Evolutionary conservation across 35 echinoderm and acorn worm species (phyloP).

Genomic region (Lytechinus variegatus): DNA sequence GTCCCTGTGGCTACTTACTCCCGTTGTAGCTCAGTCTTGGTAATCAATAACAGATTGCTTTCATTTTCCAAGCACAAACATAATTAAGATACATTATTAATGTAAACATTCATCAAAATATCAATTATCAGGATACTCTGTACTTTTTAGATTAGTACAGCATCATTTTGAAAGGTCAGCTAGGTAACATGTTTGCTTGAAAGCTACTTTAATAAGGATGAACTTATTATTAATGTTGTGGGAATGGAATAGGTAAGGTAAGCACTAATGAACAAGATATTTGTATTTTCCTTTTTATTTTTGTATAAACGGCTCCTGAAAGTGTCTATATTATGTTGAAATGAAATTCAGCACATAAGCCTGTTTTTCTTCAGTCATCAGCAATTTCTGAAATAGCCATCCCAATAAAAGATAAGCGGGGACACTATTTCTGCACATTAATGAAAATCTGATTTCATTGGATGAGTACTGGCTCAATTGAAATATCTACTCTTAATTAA

Average conservation of each 20-base stretch:
- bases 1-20: neutral
- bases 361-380: no score
- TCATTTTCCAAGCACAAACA: neutral
- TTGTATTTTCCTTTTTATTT: no score
- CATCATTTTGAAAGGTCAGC: neutral
- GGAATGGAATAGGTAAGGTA: no score
- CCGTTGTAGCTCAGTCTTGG: neutral
- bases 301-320: no score
- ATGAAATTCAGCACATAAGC: no score
- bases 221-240: no score
- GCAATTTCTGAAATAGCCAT: no score
- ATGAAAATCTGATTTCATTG: neutral
- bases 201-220: neutral
- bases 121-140: neutral
- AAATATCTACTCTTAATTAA: no score
- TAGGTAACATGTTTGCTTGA: neutral
- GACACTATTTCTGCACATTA: neutral
- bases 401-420: neutral
- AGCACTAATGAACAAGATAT: no score
- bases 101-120: neutral
- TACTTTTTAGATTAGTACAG: neutral
- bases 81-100: neutral
- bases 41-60: neutral
- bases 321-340: no score
- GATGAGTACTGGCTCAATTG: neutral